Evolutionary conservation across 2,113 vertebrate species (phyloP), one percentile per base, ranked within the genome.

Genomic region (Lepus timidus): DNA sequence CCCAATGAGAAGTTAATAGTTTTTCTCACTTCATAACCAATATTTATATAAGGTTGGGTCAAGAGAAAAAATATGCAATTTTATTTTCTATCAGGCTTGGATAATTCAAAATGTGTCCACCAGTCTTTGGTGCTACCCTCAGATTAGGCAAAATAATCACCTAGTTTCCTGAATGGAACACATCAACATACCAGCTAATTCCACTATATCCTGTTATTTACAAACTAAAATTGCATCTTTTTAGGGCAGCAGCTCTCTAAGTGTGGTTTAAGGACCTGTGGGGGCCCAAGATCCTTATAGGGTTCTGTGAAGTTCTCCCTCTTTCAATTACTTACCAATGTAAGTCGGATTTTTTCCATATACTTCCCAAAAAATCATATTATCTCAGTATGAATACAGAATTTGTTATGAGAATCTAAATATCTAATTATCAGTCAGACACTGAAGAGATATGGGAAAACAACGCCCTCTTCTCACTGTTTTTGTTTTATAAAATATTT

Each of bases 401-500:
- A 62, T 29, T 29, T 55, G 64, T 79, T 74, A 52, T 23, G 22
- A 97, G 13, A 96, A 85, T 71, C 51, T 85, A 88, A 44, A 4
- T 86, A 67, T 58, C 27, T 85, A 88, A 44, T 6, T 86, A 67
- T 58, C 27, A 93, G 62, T 12, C 8, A 79, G 36, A 71, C 29
- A 61, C 44, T 84, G 67, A 67, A 90, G 71, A 93, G 49, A 74
- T 81, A 14, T 91, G 10, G 25, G 39, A 71, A 55, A 78, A 76
- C 74, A 87, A 49, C 49, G 49, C 11, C 51, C 13, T 73, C 6
- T 9, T 90, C 22, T 75, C 83, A 79, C 49, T 81, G 25, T 51
- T 91, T 64, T 80, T 29, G 1, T 71, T 89, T 93, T 65, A 52
- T 31, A 93, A 93, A 88, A 78, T 6, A 78, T 23, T 44, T 83